These are phyloP conservation scores for Ephydatia muelleri DNA, from an alignment of 37 sponge, comb jelly and placozoan species.

Conservation along the genomic window DNA sequence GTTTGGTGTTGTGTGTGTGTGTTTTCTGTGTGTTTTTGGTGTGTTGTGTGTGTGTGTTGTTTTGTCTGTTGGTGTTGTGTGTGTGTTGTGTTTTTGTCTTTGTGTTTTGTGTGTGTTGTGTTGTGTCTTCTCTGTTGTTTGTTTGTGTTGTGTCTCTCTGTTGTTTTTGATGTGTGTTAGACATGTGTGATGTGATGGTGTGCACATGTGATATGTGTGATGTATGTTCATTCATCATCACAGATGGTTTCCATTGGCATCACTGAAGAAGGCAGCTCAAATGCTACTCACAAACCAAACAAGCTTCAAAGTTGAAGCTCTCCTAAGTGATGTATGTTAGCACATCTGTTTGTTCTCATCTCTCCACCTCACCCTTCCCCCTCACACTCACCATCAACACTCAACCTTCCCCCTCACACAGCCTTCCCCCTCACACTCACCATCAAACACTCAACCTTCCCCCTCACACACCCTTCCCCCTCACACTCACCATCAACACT, in stretches of 20 bases:
- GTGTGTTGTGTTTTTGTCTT: too few species aligned
- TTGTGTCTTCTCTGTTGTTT: too few species aligned
- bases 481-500: neutral
- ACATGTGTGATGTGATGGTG: too few species aligned
- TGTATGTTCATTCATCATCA: neutral
- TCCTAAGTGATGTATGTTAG: slow-evolving; percentile 5
- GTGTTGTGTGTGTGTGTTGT: too few species aligned
- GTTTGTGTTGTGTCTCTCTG: too few species aligned
- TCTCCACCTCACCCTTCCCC: neutral
- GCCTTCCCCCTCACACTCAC: neutral
- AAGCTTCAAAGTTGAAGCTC: neutral
- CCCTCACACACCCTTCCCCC: neutral
- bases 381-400: neutral
- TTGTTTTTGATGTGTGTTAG: too few species aligned
- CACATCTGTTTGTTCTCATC: neutral
- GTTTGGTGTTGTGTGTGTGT: too few species aligned
- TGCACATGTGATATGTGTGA: neutral
- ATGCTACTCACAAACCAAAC: neutral
- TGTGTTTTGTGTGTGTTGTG: too few species aligned
- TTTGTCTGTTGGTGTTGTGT: too few species aligned
- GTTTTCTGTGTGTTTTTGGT: too few species aligned
- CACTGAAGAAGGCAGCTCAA: slow-evolving; percentile 20
- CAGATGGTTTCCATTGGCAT: slow-evolving; percentile 56
- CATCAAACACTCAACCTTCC: neutral
- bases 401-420: neutral